Percentiles rank a stretch among this genome's conserved stretches.
Evolutionary conservation across 2,888 invertebrate genomes (phyloP).

Genomic region (Hoplodrina ambigua): DNA sequence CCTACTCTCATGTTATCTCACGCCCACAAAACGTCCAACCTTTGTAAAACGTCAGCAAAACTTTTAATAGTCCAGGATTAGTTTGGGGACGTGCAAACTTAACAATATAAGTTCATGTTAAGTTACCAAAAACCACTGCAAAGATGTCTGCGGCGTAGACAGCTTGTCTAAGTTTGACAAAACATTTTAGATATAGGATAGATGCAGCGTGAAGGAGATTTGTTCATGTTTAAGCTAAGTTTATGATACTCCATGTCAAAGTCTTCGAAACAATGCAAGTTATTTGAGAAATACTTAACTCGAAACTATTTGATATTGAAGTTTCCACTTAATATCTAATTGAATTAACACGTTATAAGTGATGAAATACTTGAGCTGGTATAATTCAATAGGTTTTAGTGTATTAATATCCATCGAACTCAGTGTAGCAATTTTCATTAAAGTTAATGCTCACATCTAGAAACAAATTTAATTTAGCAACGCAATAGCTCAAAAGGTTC

Average conservation of each 20-base stretch:
- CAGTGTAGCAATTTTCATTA: background rate
- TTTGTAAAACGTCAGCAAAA: slow-evolving; percentile 37
- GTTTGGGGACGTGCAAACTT: slow-evolving; percentile 50
- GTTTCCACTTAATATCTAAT: slow-evolving; percentile 1
- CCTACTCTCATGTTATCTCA: background rate
- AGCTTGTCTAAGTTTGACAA: slow-evolving; percentile 53
- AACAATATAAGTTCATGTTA: slow-evolving; percentile 51
- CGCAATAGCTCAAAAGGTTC: no score
- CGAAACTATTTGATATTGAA: slow-evolving; percentile 6
- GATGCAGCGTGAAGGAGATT: slow-evolving; percentile 34
- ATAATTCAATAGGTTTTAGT: background rate
- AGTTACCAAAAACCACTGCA: slow-evolving; percentile 60
- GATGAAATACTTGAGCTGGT: slow-evolving; percentile 3
- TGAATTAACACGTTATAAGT: background rate
- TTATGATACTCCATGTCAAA: slow-evolving; percentile 22
- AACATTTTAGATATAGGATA: slow-evolving; percentile 20
- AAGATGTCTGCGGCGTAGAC: slow-evolving; percentile 55
- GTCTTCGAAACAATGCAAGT: slow-evolving; percentile 31
- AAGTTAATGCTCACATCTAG: background rate
- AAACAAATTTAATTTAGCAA: background rate
- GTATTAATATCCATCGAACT: background rate
- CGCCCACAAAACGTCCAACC: slow-evolving; percentile 29
- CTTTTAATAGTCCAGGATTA: slow-evolving; percentile 53
- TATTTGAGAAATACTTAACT: slow-evolving; percentile 21
- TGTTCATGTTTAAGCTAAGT: slow-evolving; percentile 14